Conservation (phyloP, 2,888 invertebrate genomes). For the Drosophila eohydei region DNA sequence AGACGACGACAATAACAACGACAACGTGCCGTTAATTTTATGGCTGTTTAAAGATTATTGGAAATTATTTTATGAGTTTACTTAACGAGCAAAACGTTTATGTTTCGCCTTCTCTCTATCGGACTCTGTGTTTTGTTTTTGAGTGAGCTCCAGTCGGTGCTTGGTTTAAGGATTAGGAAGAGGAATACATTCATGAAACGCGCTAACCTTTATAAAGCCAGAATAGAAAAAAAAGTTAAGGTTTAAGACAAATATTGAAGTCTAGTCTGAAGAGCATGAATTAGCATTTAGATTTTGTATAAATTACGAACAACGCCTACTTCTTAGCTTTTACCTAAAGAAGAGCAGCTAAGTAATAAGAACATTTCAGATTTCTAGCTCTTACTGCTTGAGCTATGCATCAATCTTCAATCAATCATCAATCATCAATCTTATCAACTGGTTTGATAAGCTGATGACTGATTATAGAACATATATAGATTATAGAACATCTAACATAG, state of each 20-base stretch:
- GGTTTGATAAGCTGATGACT: no score
- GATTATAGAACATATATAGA: no score
- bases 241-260: background rate
- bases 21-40: constrained; percentile 77
- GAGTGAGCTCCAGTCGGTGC: background rate
- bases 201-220: background rate
- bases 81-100: constrained; percentile 70
- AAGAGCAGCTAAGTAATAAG: background rate
- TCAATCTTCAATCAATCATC: background rate
- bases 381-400: background rate
- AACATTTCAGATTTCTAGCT: background rate
- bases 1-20: constrained; percentile 40
- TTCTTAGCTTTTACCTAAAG: background rate
- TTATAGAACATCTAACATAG: no score
- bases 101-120: constrained; percentile 18
- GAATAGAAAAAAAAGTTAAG: background rate
- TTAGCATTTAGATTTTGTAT: background rate
- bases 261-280: background rate
- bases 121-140: background rate
- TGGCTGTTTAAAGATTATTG: constrained; percentile 79
- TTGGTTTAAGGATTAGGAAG: constrained; percentile 17
- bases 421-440: background rate
- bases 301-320: no score
- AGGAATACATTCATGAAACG: background rate
- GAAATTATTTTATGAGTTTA: constrained; percentile 75